phyloP scores from a whole-genome alignment of 2,113 vertebrate genomes.

The Perca fluviatilis region DNA sequence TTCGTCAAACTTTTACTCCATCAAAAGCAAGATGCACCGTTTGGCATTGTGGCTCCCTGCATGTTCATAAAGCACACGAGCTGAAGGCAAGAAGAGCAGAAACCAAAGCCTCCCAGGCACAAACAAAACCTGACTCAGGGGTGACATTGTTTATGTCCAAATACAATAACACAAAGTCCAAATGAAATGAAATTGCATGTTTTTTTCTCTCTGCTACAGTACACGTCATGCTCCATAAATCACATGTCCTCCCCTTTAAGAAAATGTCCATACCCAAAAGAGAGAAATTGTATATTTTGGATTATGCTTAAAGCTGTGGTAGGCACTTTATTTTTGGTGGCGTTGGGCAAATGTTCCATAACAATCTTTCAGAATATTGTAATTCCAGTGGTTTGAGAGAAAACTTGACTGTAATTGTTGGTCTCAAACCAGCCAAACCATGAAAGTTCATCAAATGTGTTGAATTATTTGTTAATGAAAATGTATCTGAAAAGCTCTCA shows the following conservation, averaged over 20 bases:
- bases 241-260: background rate
- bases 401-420: too few species aligned
- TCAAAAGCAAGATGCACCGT: background rate
- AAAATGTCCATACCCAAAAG: background rate
- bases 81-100: background rate
- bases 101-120: background rate
- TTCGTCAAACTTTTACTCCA: conserved; percentile 21
- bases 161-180: background rate
- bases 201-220: too few species aligned
- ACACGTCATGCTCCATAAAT: background rate
- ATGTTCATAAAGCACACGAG: background rate
- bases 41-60: background rate
- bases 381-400: too few species aligned
- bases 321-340: too few species aligned
- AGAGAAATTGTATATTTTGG: background rate
- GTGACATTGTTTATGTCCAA: background rate
- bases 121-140: background rate
- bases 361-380: too few species aligned
- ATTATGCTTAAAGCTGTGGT: too few species aligned
- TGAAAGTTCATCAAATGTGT: too few species aligned
- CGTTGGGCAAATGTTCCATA: too few species aligned
- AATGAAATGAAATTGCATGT: background rate
- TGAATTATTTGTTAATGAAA: too few species aligned
- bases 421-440: too few species aligned
- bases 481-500: background rate